phyloP scores from a whole-genome alignment of 1,140 invertebrate genomes.

The Chymomyza costata region DNA sequence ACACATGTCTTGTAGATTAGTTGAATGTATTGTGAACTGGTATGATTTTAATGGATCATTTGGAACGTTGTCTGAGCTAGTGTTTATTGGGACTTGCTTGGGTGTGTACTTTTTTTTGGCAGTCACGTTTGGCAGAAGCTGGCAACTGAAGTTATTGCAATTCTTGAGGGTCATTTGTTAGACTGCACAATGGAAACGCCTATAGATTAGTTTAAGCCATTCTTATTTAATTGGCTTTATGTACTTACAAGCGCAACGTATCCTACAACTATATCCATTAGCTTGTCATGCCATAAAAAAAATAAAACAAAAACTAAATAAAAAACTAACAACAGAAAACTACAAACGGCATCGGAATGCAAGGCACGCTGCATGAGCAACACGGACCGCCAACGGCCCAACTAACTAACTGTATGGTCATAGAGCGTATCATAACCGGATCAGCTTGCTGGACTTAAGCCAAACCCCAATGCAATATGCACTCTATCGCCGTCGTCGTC shows the following conservation, averaged over 20 bases:
- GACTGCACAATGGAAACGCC: slow-evolving; percentile 26
- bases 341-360: slow-evolving; percentile 40
- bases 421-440: slow-evolving; percentile 70
- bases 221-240: no score
- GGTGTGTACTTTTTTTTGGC: slow-evolving; percentile 26
- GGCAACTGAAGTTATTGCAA: slow-evolving; percentile 21
- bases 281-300: neutral
- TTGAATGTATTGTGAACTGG: slow-evolving; percentile 63
- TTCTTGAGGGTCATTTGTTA: slow-evolving; percentile 16
- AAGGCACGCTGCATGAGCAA: slow-evolving; percentile 62
- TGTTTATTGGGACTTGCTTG: no score
- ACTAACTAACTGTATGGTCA: slow-evolving; percentile 24
- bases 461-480: slow-evolving; percentile 41
- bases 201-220: no score
- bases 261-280: slow-evolving; percentile 53
- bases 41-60: slow-evolving; percentile 37
- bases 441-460: slow-evolving; percentile 57
- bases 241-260: no score
- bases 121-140: slow-evolving; percentile 46
- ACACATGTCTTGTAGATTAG: slow-evolving; percentile 67
- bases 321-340: no score
- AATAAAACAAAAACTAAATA: slow-evolving; percentile 1
- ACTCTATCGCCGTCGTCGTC: slow-evolving; percentile 8
- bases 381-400: neutral
- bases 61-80: no score